These are phyloP conservation scores for Acrossocheilus fasciatus DNA, from an alignment of 2,797 vertebrate genomes.

Conservation along the genomic window DNA sequence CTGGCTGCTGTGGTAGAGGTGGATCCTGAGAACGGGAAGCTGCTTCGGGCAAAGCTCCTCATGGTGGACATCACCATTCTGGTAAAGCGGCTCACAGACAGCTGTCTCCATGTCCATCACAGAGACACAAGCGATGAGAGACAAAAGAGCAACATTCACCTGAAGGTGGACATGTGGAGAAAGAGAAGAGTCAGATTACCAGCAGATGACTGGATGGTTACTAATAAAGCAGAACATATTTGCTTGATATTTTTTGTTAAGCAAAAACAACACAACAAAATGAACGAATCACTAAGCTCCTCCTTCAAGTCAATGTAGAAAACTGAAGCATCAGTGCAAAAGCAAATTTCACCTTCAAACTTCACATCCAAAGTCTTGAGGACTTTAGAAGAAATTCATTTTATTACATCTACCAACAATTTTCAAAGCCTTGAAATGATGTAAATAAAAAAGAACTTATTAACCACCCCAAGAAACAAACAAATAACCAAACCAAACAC, in stretches of 20 bases:
- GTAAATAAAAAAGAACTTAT: too few species aligned
- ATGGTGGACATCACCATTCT: conserved; percentile 75
- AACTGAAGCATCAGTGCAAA: not conserved
- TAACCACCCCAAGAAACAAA: not conserved
- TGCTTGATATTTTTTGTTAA: not conserved
- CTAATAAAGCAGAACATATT: not conserved
- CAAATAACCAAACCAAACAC: too few species aligned
- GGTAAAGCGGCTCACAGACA: conserved; percentile 71
- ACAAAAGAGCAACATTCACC: conserved; percentile 61
- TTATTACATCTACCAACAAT: not conserved
- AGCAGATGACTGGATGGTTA: not conserved
- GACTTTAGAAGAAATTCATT: not conserved
- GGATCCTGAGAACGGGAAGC: conserved; percentile 70
- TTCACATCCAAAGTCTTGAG: not conserved
- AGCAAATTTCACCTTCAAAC: not conserved
- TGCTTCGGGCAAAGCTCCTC: conserved; percentile 66
- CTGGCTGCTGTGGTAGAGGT: conserved; percentile 73
- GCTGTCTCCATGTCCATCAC: conserved; percentile 71
- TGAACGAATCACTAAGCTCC: not conserved
- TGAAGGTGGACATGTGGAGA: conserved; percentile 17
- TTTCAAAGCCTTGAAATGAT: not conserved
- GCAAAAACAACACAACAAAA: not conserved
- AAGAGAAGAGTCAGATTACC: not conserved
- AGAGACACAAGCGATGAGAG: conserved; percentile 33
- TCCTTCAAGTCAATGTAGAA: not conserved